Evolutionary conservation across 2,113 vertebrate genomes (phyloP).

Genomic region (Amazona vittata): DNA sequence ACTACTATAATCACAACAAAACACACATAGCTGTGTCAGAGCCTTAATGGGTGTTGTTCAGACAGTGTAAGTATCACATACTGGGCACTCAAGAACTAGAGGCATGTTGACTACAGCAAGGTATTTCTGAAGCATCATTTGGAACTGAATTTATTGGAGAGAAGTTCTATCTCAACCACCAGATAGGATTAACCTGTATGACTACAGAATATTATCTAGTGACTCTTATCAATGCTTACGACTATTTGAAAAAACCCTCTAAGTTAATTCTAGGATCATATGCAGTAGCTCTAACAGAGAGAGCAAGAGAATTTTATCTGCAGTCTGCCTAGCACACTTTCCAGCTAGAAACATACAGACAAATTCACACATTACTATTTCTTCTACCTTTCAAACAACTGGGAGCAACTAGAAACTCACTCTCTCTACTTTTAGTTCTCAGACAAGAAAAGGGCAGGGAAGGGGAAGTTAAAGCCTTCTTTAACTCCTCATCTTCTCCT

Average conservation of each 20-base stretch:
- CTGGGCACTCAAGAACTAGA: not conserved
- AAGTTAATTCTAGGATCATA: not conserved
- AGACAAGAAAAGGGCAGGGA: not conserved
- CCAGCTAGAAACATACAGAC: not conserved
- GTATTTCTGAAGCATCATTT: not conserved
- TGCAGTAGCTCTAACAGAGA: not conserved
- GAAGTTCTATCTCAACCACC: not conserved
- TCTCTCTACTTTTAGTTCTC: not conserved
- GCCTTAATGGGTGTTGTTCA: not conserved
- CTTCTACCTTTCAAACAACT: not conserved
- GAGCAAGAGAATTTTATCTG: not conserved
- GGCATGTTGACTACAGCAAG: not conserved
- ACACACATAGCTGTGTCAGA: fast-evolving
- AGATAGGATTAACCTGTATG: not conserved
- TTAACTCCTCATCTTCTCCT: not conserved
- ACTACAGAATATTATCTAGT: not conserved
- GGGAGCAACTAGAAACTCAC: not conserved
- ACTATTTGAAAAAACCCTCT: not conserved
- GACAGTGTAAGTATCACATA: not conserved
- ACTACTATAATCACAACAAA: not conserved
- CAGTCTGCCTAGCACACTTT: not conserved
- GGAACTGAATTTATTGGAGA: not conserved
- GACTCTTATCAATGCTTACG: not conserved
- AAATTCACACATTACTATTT: not conserved
- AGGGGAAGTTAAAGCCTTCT: not conserved